These are phyloP conservation scores for Valencia hispanica DNA, from an alignment of 2,797 vertebrate species.

Conservation along the genomic window DNA sequence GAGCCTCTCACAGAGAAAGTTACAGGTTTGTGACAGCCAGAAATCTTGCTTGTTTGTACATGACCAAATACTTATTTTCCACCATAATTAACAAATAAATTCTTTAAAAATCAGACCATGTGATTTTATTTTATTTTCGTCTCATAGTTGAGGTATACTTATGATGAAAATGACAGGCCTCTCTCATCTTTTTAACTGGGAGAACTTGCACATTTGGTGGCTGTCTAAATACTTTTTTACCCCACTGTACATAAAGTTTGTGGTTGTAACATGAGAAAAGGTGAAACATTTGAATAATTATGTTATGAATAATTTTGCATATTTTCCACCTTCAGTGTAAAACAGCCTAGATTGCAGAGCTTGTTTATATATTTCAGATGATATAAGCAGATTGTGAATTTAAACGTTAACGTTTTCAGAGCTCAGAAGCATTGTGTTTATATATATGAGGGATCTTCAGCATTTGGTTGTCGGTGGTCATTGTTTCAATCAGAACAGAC, in stretches of 20 bases:
- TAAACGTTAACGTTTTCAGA: conserved; percentile 20
- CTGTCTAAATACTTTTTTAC: too few species aligned
- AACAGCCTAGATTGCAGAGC: neutral
- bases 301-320: neutral
- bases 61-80: too few species aligned
- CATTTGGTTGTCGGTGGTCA: conserved; percentile 37
- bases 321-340: neutral
- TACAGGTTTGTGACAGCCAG: too few species aligned
- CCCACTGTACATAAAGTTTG: neutral
- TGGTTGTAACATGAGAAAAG: neutral
- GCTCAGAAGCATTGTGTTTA: conserved; percentile 4
- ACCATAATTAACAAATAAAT: too few species aligned
- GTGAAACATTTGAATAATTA: neutral
- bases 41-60: too few species aligned
- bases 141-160: too few species aligned
- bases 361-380: neutral
- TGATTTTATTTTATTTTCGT: too few species aligned
- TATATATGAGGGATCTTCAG: conserved; percentile 9
- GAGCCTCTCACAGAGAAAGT: too few species aligned
- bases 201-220: too few species aligned
- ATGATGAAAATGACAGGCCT: too few species aligned
- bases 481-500: conserved; percentile 34
- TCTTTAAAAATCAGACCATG: too few species aligned
- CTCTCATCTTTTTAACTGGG: too few species aligned
- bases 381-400: conserved; percentile 18